Percentiles rank a stretch among this genome's conserved stretches.
phyloP scores from a whole-genome alignment of 2,888 invertebrate genomes.

The Metacarcinus magister region DNA sequence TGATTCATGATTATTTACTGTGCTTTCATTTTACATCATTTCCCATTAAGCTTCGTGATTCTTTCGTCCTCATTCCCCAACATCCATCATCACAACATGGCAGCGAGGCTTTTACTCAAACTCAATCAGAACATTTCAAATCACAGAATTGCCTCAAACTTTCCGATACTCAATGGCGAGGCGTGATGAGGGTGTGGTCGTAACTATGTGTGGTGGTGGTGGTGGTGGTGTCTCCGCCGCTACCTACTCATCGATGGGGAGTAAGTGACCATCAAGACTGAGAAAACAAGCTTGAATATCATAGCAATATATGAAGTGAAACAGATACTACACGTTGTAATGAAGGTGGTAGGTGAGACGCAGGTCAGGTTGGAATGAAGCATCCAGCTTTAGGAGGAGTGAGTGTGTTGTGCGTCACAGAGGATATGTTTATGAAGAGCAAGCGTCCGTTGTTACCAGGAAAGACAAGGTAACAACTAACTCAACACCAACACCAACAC shows the following conservation, averaged over 20 bases:
- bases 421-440: slow-evolving; percentile 21
- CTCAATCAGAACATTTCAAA: slow-evolving; percentile 28
- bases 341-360: background rate
- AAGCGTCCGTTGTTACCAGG: background rate
- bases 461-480: slow-evolving; percentile 5
- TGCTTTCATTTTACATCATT: background rate
- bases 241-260: background rate
- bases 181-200: slow-evolving; percentile 1
- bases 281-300: background rate
- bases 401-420: background rate
- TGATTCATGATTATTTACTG: background rate
- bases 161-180: background rate
- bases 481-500: background rate
- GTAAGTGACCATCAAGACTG: background rate
- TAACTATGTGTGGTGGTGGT: no score
- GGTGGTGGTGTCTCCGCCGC: background rate
- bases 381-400: background rate
- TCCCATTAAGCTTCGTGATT: background rate
- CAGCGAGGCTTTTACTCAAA: background rate
- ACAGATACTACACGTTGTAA: background rate
- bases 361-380: background rate
- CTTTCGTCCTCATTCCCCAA: background rate
- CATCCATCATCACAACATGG: background rate
- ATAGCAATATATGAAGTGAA: background rate
- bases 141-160: background rate